Conservation (phyloP, 1,140 invertebrate genomes). For the Ceratina australensis region DNA sequence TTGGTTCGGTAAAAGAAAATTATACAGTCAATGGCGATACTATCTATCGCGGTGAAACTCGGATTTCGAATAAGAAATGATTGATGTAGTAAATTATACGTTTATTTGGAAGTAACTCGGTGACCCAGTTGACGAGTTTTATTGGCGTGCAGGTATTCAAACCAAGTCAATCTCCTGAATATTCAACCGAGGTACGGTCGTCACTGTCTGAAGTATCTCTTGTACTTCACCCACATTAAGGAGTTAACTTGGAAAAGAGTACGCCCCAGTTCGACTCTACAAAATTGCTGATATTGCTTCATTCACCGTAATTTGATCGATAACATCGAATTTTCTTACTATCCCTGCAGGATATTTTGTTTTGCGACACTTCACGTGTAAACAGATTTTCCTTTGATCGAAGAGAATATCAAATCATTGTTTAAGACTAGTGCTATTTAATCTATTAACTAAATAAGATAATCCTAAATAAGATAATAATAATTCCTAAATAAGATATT, state of each 20-base stretch:
- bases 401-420: too few relatives aligned
- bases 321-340: not conserved
- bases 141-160: conserved; percentile 8
- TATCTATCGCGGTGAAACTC: not conserved
- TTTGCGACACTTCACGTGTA: too few relatives aligned
- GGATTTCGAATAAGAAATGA: too few relatives aligned
- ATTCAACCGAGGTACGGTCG: not conserved
- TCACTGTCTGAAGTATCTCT: conserved; percentile 1
- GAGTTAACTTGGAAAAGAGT: conserved; percentile 3
- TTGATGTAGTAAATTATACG: not conserved
- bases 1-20: not conserved
- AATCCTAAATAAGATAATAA: not conserved
- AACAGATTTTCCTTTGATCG: too few relatives aligned
- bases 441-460: too few relatives aligned
- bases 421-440: too few relatives aligned
- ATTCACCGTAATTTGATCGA: not conserved
- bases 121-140: conserved; percentile 11
- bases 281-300: not conserved
- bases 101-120: conserved; percentile 13
- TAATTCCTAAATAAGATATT: not conserved
- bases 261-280: not conserved
- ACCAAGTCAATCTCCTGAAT: conserved; percentile 18
- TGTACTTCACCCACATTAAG: not conserved
- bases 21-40: not conserved
- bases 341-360: too few relatives aligned